Conservation (phyloP, 2,797 vertebrate genomes). For the Peromyscus aztecus region DNA sequence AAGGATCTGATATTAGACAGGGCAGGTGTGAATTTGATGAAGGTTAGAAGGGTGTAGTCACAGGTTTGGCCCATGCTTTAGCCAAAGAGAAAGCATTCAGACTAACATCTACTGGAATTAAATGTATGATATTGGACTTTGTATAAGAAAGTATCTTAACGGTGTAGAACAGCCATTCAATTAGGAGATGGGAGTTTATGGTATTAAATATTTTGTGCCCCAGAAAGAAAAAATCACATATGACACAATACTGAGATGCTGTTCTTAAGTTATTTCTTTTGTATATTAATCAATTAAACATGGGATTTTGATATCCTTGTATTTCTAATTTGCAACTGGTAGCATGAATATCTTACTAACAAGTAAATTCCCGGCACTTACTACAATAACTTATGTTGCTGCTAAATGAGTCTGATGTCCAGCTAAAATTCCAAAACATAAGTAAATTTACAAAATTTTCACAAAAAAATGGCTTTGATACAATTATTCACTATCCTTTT, state of each 20-base stretch:
- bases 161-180: accelerated
- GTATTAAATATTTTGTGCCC: background rate
- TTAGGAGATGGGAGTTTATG: background rate
- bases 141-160: background rate
- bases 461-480: background rate
- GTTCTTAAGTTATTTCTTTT: background rate
- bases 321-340: background rate
- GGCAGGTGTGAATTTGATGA: background rate
- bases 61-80: background rate
- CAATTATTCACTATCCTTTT: background rate
- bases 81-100: background rate
- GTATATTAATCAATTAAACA: background rate
- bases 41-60: accelerated
- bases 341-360: background rate
- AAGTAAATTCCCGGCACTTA: background rate
- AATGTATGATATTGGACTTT: background rate
- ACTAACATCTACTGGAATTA: background rate
- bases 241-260: background rate
- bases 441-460: background rate
- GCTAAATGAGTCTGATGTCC: background rate
- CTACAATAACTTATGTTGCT: background rate
- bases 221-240: background rate
- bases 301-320: background rate
- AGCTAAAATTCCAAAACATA: slow-evolving; percentile 16
- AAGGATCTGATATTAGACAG: background rate